phyloP scores from a whole-genome alignment of 2,888 invertebrate species.

The Ectropis crepuscularia region DNA sequence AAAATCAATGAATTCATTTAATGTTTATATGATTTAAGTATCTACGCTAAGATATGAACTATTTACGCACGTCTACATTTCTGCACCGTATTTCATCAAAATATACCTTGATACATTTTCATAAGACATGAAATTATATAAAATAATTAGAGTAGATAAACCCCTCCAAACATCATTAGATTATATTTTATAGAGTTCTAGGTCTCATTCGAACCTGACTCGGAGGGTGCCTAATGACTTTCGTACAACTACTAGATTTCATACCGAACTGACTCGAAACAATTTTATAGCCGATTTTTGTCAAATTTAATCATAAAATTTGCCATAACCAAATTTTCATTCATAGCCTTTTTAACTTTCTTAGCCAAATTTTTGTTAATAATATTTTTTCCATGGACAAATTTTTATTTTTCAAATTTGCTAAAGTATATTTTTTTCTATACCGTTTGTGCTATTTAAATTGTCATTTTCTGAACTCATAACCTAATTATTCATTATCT shows the following conservation, averaged over 20 bases:
- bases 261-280: neutral
- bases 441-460: too few species aligned
- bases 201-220: constrained; percentile 34
- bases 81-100: constrained; percentile 3
- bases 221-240: constrained; percentile 38
- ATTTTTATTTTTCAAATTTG: too few species aligned
- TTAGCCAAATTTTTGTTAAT: too few species aligned
- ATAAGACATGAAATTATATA: neutral
- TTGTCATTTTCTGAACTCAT: too few species aligned
- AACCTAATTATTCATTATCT: too few species aligned
- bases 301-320: too few species aligned
- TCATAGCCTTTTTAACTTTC: too few species aligned
- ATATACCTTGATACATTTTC: neutral
- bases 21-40: too few species aligned
- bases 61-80: neutral
- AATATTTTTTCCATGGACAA: too few species aligned
- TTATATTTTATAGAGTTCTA: constrained; percentile 30
- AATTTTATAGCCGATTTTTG: too few species aligned
- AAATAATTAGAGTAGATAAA: constrained; percentile 5
- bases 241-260: neutral
- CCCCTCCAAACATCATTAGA: constrained; percentile 29
- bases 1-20: neutral
- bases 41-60: neutral
- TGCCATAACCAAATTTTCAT: too few species aligned
- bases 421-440: too few species aligned